Conservation (phyloP, 2,888 invertebrate genomes). For the Rambutsinella grinnellia region DNA sequence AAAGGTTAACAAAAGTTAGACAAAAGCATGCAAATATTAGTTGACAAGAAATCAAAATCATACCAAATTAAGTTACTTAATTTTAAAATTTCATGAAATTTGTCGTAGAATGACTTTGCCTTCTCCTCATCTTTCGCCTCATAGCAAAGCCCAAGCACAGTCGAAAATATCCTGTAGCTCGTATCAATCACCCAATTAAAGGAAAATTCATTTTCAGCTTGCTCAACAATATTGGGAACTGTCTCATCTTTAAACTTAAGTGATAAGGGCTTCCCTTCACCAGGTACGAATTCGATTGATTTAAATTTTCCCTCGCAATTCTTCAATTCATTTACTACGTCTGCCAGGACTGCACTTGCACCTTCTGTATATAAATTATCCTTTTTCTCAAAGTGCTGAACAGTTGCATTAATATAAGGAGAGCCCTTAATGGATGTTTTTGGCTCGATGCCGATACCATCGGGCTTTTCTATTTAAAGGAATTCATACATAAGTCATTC, state of each 20-base stretch:
- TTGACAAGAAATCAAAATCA: neutral
- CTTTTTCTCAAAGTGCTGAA: too few species aligned
- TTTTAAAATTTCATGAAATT: slow-evolving; percentile 22
- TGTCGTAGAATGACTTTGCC: slow-evolving; percentile 1
- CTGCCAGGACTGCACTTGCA: slow-evolving; percentile 5
- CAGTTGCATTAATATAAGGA: neutral
- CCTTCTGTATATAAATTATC: too few species aligned
- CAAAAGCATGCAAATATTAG: neutral
- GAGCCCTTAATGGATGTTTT: neutral
- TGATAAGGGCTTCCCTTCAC: neutral
- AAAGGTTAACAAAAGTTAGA: neutral
- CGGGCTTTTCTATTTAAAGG: neutral
- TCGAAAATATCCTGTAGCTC: slow-evolving; percentile 15
- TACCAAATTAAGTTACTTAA: too few species aligned
- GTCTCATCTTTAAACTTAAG: neutral
- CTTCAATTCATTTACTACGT: neutral
- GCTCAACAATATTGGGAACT: slow-evolving; percentile 12
- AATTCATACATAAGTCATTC: neutral
- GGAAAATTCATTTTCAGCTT: slow-evolving; percentile 33
- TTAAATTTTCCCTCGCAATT: slow-evolving; percentile 5
- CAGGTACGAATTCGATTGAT: slow-evolving; percentile 12
- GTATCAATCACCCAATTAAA: slow-evolving; percentile 39
- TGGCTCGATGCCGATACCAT: neutral
- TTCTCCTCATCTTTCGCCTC: neutral
- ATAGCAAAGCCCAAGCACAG: slow-evolving; percentile 25